Conservation (phyloP, 2,888 invertebrate species). For the Pherbina coryleti region DNA sequence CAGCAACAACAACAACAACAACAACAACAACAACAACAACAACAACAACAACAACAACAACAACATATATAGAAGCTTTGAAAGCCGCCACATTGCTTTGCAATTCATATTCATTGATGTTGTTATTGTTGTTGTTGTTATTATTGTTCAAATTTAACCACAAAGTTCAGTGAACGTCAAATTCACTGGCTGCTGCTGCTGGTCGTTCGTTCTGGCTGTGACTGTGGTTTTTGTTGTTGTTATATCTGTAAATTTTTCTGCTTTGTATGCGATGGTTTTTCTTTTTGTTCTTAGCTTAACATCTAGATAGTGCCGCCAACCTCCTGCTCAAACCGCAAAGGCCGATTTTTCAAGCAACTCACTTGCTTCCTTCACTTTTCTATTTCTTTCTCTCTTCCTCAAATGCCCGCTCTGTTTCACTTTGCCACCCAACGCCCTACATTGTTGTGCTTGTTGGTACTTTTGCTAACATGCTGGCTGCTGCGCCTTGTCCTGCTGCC, state of each 20-base stretch:
- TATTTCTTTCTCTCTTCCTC: neutral
- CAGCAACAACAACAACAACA: neutral
- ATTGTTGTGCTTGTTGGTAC: neutral
- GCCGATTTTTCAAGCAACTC: neutral
- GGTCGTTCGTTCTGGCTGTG: slow-evolving; percentile 22
- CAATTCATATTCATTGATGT: neutral
- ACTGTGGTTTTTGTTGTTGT: slow-evolving; percentile 3
- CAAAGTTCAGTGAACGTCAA: slow-evolving; percentile 67
- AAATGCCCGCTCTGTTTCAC: neutral
- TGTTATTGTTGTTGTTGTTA: slow-evolving; percentile 25
- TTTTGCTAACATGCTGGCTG: slow-evolving; percentile 34
- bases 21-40: slow-evolving; percentile 8
- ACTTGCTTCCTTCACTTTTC: neutral
- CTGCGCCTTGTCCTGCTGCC: slow-evolving; percentile 14
- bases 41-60: neutral
- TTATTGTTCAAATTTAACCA: slow-evolving; percentile 20
- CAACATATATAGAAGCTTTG: neutral
- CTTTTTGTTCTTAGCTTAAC: neutral
- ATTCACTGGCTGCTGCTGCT: slow-evolving; percentile 39
- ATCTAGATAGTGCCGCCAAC: neutral
- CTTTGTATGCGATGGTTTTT: neutral
- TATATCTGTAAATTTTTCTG: slow-evolving; percentile 18
- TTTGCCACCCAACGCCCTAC: neutral
- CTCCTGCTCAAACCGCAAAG: neutral
- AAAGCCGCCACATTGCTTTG: neutral